Evolutionary conservation across 2,797 vertebrate species (phyloP), one percentile per base, ranked within the genome.

Genomic region (Gymnocypris eckloni): DNA sequence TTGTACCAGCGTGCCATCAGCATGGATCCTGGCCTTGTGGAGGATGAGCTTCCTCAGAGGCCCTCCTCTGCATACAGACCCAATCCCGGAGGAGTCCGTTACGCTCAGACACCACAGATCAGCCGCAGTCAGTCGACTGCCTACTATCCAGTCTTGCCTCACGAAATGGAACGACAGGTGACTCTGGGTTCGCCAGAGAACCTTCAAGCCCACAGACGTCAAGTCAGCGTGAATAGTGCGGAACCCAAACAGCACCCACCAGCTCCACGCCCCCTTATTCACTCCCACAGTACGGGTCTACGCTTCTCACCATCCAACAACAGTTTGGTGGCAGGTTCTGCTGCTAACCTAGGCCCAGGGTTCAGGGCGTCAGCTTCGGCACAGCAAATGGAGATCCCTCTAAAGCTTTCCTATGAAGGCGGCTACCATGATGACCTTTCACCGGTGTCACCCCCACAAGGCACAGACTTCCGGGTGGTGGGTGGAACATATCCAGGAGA

Each of bases 91-190:
- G 95, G 93, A 0, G 93, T 95, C 87, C 92, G 96, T 8, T 98
- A 98, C 69, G 94, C 94, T 86, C 98, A 97, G 90, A 95, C 96
- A 0, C 96, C 95, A 8, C 97, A 98, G 92, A 97, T 98, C 10
- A 96, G 96, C 59, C 96, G 97, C 28, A 99, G 97, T 94, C 98
- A 98, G 85, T 98, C 98, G 0, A 97, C 98, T 0, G 98, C 97
- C 50, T 97, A 97, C 91, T 98, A 99, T 64, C 97, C 98, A 0
- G 96, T 97, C 72, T 93, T 95, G 0, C 96, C 97, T 84, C 95
- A 97, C 4, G 96, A 97, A 82, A 93, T 97, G 90, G 97, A 97
- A 83, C 95, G 81, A n/a, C 90, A 88, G 72, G 88, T 95, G 50
- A 92, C 97, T 4, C 91, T 97, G 83, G 96, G 95, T 54, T 96